phyloP scores from a whole-genome alignment of 2,797 vertebrate species.

The Onychomys torridus region DNA sequence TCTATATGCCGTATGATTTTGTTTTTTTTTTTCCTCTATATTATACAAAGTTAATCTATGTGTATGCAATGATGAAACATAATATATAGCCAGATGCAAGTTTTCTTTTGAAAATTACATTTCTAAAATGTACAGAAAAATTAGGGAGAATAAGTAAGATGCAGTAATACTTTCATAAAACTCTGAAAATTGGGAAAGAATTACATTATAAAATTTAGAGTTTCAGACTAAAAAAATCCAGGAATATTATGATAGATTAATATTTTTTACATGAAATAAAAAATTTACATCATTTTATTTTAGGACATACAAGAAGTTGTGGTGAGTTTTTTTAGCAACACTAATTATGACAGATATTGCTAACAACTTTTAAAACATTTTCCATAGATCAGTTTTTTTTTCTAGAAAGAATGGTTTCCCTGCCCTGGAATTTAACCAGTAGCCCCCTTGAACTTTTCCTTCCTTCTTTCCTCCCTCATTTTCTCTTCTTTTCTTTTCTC shows the following conservation, averaged over 20 bases:
- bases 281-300: not conserved
- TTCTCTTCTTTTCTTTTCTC: no score
- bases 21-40: not conserved
- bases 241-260: not conserved
- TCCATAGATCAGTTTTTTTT: not conserved
- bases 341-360: not conserved
- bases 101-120: not conserved
- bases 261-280: not conserved
- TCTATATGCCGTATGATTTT: not conserved
- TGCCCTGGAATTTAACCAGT: no score
- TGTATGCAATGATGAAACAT: not conserved
- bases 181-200: not conserved
- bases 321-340: no score
- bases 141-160: not conserved
- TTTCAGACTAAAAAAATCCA: not conserved
- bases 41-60: not conserved
- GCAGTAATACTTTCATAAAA: not conserved
- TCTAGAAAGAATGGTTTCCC: not conserved
- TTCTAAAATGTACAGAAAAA: not conserved
- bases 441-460: not conserved
- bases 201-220: not conserved
- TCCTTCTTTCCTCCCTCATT: not conserved
- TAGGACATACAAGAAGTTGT: not conserved
- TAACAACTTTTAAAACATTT: not conserved
- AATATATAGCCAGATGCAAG: not conserved